Percentiles rank a stretch among this genome's conserved stretches.
Evolutionary conservation across 2,797 vertebrate species (phyloP).

Genomic region (Coilia nasus): DNA sequence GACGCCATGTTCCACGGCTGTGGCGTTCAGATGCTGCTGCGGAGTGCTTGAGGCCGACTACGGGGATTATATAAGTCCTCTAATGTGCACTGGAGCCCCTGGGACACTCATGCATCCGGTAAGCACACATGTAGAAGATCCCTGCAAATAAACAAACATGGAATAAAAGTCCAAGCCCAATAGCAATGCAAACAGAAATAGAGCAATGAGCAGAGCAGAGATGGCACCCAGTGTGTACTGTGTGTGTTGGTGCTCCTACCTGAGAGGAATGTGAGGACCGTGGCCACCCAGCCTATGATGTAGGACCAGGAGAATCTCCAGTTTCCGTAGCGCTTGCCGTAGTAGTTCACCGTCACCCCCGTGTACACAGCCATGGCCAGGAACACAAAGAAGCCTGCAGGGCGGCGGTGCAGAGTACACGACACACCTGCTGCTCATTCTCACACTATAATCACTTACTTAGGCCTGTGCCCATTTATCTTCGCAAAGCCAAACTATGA

Average conservation of each 20-base stretch:
- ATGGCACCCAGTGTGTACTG: too few relatives aligned
- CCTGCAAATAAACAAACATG: constrained; percentile 52
- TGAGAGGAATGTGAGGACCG: constrained; percentile 78
- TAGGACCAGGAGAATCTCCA: constrained; percentile 81
- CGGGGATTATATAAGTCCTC: constrained; percentile 40
- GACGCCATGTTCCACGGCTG: background rate
- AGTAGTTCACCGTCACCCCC: constrained; percentile 76
- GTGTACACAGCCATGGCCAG: constrained; percentile 77
- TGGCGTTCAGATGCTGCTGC: constrained; percentile 16
- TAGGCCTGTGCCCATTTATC: too few relatives aligned
- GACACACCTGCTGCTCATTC: background rate
- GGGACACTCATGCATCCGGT: constrained; percentile 75
- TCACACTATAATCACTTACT: background rate
- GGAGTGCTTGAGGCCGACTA: background rate
- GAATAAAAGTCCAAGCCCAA: background rate
- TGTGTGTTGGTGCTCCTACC: constrained; percentile 55
- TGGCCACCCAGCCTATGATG: constrained; percentile 77
- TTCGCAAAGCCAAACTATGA: too few relatives aligned
- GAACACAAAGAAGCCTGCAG: constrained; percentile 74
- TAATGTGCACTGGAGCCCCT: constrained; percentile 66
- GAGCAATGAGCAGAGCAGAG: too few relatives aligned
- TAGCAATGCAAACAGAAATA: too few relatives aligned
- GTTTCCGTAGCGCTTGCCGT: constrained; percentile 75
- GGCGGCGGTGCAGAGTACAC: too few relatives aligned
- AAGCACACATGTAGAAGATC: constrained; percentile 78